phyloP scores from a whole-genome alignment of 37 sponge, comb jelly and placozoan species.

The Cladorhizidae sp. region DNA sequence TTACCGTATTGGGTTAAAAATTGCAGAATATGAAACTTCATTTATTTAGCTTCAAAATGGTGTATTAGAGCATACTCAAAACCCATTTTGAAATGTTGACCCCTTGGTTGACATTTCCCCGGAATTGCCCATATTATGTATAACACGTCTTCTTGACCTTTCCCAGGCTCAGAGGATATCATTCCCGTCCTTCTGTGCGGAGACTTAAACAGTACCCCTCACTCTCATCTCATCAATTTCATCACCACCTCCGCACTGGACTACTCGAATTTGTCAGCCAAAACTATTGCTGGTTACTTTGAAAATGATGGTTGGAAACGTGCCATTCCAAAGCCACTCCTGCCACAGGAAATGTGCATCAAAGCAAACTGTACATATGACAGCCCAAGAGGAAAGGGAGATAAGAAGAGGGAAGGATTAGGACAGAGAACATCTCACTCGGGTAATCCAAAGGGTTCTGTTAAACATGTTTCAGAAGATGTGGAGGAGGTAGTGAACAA shows the following conservation, averaged over 20 bases:
- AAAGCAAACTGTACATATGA: conserved; percentile 55
- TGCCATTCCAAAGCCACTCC: conserved; percentile 67
- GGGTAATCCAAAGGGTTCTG: not conserved
- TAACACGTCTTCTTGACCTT: not conserved
- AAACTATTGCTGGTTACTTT: conserved; percentile 70
- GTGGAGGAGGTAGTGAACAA: not conserved
- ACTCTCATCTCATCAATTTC: conserved; percentile 74
- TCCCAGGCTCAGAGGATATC: not conserved
- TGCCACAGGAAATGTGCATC: conserved; percentile 52
- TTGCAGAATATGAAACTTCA: too few relatives aligned
- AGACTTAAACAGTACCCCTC: conserved; percentile 86
- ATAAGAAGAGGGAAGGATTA: not conserved
- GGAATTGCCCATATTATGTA: too few relatives aligned
- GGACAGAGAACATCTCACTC: not conserved
- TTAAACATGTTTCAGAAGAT: too few relatives aligned
- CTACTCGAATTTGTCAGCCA: conserved; percentile 62
- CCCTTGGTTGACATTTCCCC: too few relatives aligned
- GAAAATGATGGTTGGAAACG: not conserved
- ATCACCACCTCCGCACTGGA: conserved; percentile 61
- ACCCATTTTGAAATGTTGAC: too few relatives aligned
- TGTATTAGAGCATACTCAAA: too few relatives aligned
- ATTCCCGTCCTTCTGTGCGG: conserved; percentile 73
- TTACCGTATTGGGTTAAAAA: too few relatives aligned
- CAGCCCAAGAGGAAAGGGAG: too few relatives aligned
- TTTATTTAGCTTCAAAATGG: too few relatives aligned